Evolutionary conservation across 2,113 vertebrate genomes (phyloP).

Genomic region (Ceyx margarethae): DNA sequence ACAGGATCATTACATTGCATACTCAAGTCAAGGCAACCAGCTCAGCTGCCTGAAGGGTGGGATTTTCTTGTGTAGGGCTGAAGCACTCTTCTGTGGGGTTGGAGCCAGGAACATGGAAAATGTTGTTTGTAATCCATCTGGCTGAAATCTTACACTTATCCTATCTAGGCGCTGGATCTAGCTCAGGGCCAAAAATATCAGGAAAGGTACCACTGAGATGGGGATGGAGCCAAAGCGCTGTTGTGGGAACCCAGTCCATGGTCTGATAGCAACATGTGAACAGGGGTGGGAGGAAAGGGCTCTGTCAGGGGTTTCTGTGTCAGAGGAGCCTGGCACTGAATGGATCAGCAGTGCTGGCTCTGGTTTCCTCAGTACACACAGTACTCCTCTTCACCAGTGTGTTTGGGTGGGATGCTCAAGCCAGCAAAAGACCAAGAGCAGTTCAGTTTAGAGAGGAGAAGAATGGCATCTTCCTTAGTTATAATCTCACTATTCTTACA

Average conservation of each 20-base stretch:
- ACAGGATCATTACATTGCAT: background rate
- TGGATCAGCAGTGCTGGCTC: background rate
- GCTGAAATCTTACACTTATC: conserved; percentile 20
- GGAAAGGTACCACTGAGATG: background rate
- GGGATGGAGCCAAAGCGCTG: background rate
- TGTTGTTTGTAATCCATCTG: conserved; percentile 25
- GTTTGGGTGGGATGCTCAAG: background rate
- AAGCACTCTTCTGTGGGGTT: background rate
- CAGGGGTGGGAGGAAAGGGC: background rate
- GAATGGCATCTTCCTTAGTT: background rate
- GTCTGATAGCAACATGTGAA: background rate
- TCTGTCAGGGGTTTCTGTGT: background rate
- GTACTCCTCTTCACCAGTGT: background rate
- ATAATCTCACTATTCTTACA: background rate
- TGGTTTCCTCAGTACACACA: background rate
- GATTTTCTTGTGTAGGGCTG: background rate
- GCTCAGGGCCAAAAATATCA: conserved; percentile 5
- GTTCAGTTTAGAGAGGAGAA: background rate
- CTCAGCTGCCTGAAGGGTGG: background rate
- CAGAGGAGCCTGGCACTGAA: background rate
- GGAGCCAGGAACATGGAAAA: conserved; percentile 15
- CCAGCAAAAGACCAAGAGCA: background rate
- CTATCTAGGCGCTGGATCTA: background rate
- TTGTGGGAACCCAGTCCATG: background rate
- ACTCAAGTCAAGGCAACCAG: background rate